A percentile compares a stretch with the other conserved stretches of the same genome.
Evolutionary conservation across 2,797 vertebrate species (phyloP).

Genomic region (Brachymystax lenok): DNA sequence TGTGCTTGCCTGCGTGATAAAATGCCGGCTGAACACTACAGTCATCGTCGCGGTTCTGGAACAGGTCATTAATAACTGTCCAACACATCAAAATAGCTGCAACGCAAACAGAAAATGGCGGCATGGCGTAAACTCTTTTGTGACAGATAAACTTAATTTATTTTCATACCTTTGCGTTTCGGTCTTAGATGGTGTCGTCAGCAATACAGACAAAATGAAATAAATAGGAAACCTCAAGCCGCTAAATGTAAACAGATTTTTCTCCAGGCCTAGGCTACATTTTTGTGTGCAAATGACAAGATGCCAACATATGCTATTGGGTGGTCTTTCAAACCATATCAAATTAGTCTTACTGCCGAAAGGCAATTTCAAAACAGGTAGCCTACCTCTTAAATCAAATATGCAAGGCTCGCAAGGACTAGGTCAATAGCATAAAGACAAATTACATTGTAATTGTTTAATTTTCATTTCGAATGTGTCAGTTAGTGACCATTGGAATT

Average conservation of each 20-base stretch:
- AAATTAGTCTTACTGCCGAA: no score
- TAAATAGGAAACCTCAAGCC: no score
- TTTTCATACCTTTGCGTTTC: constrained; percentile 47
- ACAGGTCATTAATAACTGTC: constrained; percentile 76
- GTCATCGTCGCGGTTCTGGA: constrained; percentile 35
- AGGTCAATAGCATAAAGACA: no score
- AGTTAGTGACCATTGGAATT: not conserved
- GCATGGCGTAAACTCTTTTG: constrained; percentile 15
- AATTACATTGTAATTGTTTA: no score
- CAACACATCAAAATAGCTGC: constrained; percentile 66
- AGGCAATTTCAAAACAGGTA: no score
- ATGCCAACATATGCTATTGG: not conserved
- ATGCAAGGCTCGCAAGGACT: no score
- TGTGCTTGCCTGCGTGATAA: constrained; percentile 60
- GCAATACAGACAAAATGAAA: constrained; percentile 24
- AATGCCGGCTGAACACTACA: constrained; percentile 46
- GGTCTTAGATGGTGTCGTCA: constrained; percentile 45
- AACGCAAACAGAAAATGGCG: constrained; percentile 63
- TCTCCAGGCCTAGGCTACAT: not conserved
- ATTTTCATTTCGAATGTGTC: no score
- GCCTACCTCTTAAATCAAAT: no score
- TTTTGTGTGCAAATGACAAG: not conserved
- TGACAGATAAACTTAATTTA: constrained; percentile 40
- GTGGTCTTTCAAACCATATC: no score
- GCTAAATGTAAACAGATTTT: not conserved